Evolutionary conservation across 64 coral and sea anemone species (phyloP).

Genomic region (Montipora sp.): DNA sequence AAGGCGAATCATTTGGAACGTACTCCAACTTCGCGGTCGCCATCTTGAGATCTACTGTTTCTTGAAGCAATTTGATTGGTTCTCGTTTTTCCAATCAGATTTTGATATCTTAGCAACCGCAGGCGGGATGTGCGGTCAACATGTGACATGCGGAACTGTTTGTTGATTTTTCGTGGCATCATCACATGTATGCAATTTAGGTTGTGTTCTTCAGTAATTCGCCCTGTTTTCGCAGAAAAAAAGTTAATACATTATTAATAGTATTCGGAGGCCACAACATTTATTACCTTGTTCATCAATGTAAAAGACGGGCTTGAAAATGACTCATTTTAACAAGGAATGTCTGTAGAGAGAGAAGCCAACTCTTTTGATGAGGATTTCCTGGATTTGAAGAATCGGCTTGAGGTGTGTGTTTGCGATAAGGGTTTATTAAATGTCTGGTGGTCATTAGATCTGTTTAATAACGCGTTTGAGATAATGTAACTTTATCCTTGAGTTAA

Average conservation of each 20-base stretch:
- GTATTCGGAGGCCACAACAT: not conserved
- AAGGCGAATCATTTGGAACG: conserved; percentile 32
- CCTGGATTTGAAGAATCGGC: conserved; percentile 49
- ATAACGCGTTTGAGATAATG: no score
- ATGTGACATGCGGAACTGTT: not conserved
- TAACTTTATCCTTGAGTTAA: no score
- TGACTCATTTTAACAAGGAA: not conserved
- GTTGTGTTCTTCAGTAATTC: not conserved
- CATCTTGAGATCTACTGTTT: conserved; percentile 21
- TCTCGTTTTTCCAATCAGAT: conserved; percentile 49
- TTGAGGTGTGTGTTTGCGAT: conserved; percentile 18
- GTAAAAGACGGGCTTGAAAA: not conserved
- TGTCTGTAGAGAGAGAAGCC: conserved; percentile 18
- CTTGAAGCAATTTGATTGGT: conserved; percentile 34
- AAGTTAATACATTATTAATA: conserved; percentile 21
- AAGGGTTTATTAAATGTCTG: not conserved
- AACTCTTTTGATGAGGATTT: conserved; percentile 56
- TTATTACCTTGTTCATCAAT: not conserved
- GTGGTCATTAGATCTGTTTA: not conserved
- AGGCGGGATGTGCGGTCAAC: not conserved
- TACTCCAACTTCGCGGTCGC: conserved; percentile 67
- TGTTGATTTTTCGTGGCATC: not conserved
- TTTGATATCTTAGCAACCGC: not conserved
- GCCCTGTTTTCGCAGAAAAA: not conserved
- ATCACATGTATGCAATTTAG: not conserved